phyloP scores from a whole-genome alignment of 2,888 invertebrate genomes.

The Drosophila rubida region DNA sequence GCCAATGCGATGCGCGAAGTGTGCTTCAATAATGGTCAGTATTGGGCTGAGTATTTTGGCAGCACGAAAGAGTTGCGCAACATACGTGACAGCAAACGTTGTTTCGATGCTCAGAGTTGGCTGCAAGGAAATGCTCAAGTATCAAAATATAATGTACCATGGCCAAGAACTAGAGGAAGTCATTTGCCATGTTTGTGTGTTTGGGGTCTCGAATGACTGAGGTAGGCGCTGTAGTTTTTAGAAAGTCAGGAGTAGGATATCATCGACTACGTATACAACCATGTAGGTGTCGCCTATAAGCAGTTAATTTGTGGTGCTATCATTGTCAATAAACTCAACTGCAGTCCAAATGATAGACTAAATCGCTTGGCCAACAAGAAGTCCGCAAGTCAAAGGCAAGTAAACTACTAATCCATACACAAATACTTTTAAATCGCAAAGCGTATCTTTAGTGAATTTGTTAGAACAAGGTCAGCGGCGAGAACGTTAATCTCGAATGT shows the following conservation, averaged over 20 bases:
- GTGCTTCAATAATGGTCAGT: slow-evolving; percentile 40
- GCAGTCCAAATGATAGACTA: slow-evolving; percentile 54
- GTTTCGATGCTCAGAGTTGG: too few species aligned
- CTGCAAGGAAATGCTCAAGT: slow-evolving; percentile 77
- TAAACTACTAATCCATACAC: background rate
- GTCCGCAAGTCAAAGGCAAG: slow-evolving; percentile 13
- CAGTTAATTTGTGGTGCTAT: slow-evolving; percentile 55
- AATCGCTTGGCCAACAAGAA: slow-evolving; percentile 44
- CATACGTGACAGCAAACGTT: slow-evolving; percentile 59
- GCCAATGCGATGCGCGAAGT: slow-evolving; percentile 70
- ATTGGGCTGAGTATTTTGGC: slow-evolving; percentile 73
- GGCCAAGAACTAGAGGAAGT: slow-evolving; percentile 70
- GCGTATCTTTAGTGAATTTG: background rate
- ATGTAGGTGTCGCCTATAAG: slow-evolving; percentile 39
- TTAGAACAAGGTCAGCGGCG: background rate
- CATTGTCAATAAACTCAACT: slow-evolving; percentile 54
- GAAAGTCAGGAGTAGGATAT: slow-evolving; percentile 37
- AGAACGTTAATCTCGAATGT: background rate
- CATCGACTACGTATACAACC: slow-evolving; percentile 36
- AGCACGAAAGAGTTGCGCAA: slow-evolving; percentile 49
- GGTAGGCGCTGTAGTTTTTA: slow-evolving; percentile 70
- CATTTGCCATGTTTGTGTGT: slow-evolving; percentile 65
- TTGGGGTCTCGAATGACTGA: slow-evolving; percentile 66
- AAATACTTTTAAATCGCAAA: too few species aligned
- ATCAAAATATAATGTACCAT: slow-evolving; percentile 63